A percentile compares a stretch with the other conserved stretches of the same genome.
phyloP scores from a whole-genome alignment of 2,888 invertebrate species.

The Eupithecia dodoneata region DNA sequence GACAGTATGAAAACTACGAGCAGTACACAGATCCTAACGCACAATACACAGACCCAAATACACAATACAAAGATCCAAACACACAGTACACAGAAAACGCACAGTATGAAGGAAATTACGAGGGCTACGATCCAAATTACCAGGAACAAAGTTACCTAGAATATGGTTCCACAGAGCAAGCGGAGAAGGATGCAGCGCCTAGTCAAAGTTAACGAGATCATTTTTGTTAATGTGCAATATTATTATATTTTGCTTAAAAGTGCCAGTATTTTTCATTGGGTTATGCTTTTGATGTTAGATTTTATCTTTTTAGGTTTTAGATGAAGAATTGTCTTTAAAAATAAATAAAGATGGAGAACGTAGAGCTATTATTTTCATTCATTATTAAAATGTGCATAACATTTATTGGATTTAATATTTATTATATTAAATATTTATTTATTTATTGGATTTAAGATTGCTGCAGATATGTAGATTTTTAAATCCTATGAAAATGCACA shows the following conservation, averaged over 20 bases:
- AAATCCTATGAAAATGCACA: background rate
- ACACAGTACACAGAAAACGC: constrained; percentile 63
- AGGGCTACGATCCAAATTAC: constrained; percentile 65
- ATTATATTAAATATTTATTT: too few species aligned
- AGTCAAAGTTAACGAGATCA: constrained; percentile 71
- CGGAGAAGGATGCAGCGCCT: constrained; percentile 57
- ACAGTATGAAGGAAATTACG: constrained; percentile 62
- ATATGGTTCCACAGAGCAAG: constrained; percentile 59
- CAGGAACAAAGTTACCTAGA: constrained; percentile 57
- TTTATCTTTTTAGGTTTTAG: constrained; percentile 31
- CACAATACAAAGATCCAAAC: constrained; percentile 62
- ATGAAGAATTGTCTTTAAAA: background rate
- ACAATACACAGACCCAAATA: constrained; percentile 63
- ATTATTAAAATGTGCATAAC: background rate
- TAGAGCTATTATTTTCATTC: background rate
- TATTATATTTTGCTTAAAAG: constrained; percentile 51
- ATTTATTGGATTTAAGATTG: background rate
- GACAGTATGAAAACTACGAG: constrained; percentile 66
- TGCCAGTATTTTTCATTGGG: constrained; percentile 46
- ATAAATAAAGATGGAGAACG: constrained; percentile 6
- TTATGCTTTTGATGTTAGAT: constrained; percentile 58
- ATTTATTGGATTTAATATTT: background rate
- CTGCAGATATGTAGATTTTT: background rate
- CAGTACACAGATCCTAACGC: constrained; percentile 60
- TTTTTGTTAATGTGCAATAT: constrained; percentile 67